Percentiles rank a stretch among this genome's conserved stretches.
phyloP scores from a whole-genome alignment of 2,797 vertebrate genomes.

The Lithobates pipiens region DNA sequence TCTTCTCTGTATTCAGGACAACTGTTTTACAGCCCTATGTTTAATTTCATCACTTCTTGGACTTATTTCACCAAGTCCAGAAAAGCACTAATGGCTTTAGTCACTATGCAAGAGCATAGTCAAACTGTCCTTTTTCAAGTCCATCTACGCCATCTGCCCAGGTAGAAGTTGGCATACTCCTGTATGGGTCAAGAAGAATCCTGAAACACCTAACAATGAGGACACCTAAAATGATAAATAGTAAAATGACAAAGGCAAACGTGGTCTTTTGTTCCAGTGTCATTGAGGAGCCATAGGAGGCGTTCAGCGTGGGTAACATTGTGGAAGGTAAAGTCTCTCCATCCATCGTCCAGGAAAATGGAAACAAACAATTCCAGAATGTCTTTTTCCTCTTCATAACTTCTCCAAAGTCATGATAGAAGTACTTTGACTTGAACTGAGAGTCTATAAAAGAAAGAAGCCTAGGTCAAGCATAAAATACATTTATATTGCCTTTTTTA shows the following conservation, averaged over 20 bases:
- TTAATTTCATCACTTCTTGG: neutral
- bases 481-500: neutral
- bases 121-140: constrained; percentile 87
- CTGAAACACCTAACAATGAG: constrained; percentile 84
- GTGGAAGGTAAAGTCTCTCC: constrained; percentile 77
- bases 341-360: constrained; percentile 78
- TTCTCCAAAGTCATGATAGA: constrained; percentile 47
- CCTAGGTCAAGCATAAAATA: neutral
- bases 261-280: constrained; percentile 87
- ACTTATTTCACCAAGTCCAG: neutral
- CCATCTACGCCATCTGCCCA: constrained; percentile 85
- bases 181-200: constrained; percentile 85
- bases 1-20: neutral
- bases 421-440: constrained; percentile 21
- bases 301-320: constrained; percentile 70
- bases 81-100: neutral
- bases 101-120: constrained; percentile 79
- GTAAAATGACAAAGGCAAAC: constrained; percentile 83
- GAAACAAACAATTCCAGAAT: constrained; percentile 70
- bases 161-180: constrained; percentile 85
- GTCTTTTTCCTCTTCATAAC: constrained; percentile 74
- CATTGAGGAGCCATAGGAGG: constrained; percentile 72
- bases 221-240: constrained; percentile 86
- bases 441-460: constrained; percentile 19
- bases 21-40: constrained; percentile 9